Percentiles rank a stretch among this genome's conserved stretches.
Evolutionary conservation across 2,888 invertebrate species (phyloP).

Genomic region (Homarus gammarus): DNA sequence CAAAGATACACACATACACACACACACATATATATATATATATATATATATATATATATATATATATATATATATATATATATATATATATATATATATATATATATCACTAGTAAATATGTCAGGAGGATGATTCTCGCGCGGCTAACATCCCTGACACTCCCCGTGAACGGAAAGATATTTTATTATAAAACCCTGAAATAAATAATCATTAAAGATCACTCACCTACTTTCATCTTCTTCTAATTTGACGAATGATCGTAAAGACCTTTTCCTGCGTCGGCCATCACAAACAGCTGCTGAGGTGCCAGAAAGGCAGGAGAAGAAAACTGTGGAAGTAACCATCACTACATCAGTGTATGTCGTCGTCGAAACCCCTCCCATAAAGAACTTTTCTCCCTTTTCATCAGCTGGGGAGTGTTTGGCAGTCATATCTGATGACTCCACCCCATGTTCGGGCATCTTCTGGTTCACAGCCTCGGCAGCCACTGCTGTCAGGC

Average conservation of each 20-base stretch:
- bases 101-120: no score
- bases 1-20: neutral
- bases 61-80: neutral
- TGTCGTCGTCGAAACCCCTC: conserved; percentile 1
- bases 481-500: neutral
- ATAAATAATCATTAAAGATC: no score
- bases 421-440: neutral
- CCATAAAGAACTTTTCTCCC: neutral
- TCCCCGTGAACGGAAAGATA: no score
- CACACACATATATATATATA: neutral
- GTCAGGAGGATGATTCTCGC: no score
- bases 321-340: conserved; percentile 48
- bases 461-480: neutral
- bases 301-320: neutral
- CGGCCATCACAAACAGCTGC: neutral
- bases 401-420: neutral
- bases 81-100: neutral
- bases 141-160: no score
- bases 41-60: neutral
- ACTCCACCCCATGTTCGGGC: neutral
- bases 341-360: conserved; percentile 26
- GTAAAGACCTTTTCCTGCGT: neutral
- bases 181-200: no score
- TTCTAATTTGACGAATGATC: no score
- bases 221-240: no score